Evolutionary conservation across 2,888 invertebrate genomes (phyloP).

Genomic region (Drepanosiphum platanoidis): DNA sequence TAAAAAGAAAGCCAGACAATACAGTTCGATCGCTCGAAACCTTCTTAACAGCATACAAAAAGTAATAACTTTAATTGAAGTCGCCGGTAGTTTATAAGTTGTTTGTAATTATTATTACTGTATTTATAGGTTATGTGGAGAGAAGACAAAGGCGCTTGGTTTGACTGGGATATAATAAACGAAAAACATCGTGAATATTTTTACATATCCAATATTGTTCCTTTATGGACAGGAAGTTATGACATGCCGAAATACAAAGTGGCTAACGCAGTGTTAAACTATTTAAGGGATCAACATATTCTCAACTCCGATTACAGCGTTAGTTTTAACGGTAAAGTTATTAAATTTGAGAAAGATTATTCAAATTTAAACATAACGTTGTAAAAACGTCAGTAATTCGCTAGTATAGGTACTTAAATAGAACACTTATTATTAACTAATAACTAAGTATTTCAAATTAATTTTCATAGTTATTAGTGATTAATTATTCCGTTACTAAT

Average conservation of each 20-base stretch:
- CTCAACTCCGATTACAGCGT: slow-evolving; percentile 53
- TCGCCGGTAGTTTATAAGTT: neutral
- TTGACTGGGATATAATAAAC: slow-evolving; percentile 77
- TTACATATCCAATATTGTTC: slow-evolving; percentile 78
- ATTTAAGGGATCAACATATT: slow-evolving; percentile 48
- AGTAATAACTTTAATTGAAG: slow-evolving; percentile 64
- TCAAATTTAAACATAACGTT: no score
- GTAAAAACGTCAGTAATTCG: no score
- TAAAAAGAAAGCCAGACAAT: slow-evolving; percentile 69
- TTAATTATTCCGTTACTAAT: no score
- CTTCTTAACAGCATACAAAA: slow-evolving; percentile 74
- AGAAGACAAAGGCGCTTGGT: slow-evolving; percentile 80
- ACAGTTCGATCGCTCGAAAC: slow-evolving; percentile 70
- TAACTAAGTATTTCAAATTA: no score
- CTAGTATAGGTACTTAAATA: no score
- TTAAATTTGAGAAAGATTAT: no score
- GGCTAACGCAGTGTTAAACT: slow-evolving; percentile 52
- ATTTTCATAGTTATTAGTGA: no score
- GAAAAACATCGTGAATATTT: slow-evolving; percentile 71
- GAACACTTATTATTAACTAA: no score
- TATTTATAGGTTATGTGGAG: slow-evolving; percentile 74
- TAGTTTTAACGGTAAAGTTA: slow-evolving; percentile 56
- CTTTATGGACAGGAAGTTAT: slow-evolving; percentile 77
- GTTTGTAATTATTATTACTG: no score
- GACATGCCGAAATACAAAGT: slow-evolving; percentile 59